phyloP scores from a whole-genome alignment of 2,797 vertebrate genomes.

The Avahi laniger region DNA sequence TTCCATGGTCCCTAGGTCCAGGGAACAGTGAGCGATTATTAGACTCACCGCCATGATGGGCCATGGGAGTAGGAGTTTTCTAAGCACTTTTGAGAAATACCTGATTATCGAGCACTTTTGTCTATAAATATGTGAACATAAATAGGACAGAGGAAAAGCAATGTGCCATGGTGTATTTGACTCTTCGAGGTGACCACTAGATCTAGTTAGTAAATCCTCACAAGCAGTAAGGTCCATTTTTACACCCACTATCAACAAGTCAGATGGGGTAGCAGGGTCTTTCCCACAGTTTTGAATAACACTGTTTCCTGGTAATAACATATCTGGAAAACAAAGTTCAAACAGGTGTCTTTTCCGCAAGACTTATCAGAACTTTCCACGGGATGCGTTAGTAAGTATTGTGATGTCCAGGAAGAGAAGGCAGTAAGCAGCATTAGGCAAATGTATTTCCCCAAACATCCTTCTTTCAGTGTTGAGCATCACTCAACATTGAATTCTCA shows the following conservation, averaged over 20 bases:
- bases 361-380: not conserved
- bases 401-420: too few species aligned
- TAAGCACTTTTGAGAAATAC: not conserved
- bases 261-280: rapidly evolving
- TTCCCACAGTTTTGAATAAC: not conserved
- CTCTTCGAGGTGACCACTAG: not conserved
- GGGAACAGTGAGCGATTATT: not conserved
- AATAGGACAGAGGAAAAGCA: not conserved
- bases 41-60: not conserved
- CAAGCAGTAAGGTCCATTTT: too few species aligned
- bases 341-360: not conserved
- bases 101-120: not conserved
- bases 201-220: not conserved
- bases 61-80: not conserved
- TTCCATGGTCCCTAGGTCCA: too few species aligned
- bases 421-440: not conserved
- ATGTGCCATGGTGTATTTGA: not conserved
- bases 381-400: not conserved
- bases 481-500: not conserved
- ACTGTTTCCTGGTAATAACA: not conserved
- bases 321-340: not conserved
- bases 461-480: not conserved
- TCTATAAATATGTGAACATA: not conserved
- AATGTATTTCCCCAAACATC: not conserved
- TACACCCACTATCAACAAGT: not conserved